These are phyloP conservation scores for Hyles vespertilio DNA, from an alignment of 1,140 invertebrate genomes.

Conservation along the genomic window DNA sequence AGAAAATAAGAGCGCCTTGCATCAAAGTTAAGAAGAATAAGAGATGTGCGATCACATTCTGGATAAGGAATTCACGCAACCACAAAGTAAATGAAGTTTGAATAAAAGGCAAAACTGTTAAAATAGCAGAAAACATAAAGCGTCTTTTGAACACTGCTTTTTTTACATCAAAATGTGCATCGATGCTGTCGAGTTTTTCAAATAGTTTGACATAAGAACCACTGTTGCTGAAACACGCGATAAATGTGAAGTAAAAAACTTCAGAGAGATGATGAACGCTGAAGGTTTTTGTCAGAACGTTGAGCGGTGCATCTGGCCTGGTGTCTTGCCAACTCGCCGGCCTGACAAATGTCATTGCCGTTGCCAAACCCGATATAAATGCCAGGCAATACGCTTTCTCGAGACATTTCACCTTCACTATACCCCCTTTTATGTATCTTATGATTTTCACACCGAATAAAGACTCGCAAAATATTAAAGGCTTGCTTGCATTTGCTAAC, in stretches of 20 bases:
- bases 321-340: conserved; percentile 36
- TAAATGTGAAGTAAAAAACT: conserved; percentile 37
- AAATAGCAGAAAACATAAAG: conserved; percentile 21
- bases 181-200: conserved; percentile 35
- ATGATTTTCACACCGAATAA: conserved; percentile 42
- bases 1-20: conserved; percentile 41
- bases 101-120: conserved; percentile 27
- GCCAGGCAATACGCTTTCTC: conserved; percentile 37
- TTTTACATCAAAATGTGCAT: conserved; percentile 31
- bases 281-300: conserved; percentile 41
- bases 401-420: conserved; percentile 21
- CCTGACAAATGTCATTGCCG: conserved; percentile 16
- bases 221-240: conserved; percentile 33
- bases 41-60: conserved; percentile 27
- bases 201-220: conserved; percentile 33
- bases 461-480: conserved; percentile 38
- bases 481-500: conserved; percentile 33
- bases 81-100: conserved; percentile 24
- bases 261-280: conserved; percentile 33
- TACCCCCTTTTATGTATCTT: conserved; percentile 23
- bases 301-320: conserved; percentile 39
- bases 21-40: conserved; percentile 37
- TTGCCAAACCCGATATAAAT: conserved; percentile 22
- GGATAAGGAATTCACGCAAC: conserved; percentile 30
- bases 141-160: conserved; percentile 30